phyloP scores from a whole-genome alignment of 2,888 invertebrate species.

The Nipponacmea schrenckii region DNA sequence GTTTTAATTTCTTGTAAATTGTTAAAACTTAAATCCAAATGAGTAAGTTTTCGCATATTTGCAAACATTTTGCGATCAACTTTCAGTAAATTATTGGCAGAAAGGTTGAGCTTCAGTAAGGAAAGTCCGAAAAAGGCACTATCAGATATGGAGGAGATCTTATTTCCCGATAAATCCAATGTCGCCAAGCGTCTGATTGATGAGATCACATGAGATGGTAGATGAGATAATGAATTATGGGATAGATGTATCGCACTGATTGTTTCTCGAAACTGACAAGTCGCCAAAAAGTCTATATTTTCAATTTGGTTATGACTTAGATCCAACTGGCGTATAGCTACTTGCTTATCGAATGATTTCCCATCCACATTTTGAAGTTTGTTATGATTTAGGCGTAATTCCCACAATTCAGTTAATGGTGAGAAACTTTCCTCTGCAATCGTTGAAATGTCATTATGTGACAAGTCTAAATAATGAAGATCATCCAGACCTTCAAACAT shows the following conservation, averaged over 20 bases:
- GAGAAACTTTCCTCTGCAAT: constrained; percentile 17
- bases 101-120: constrained; percentile 38
- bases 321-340: constrained; percentile 29
- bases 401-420: background rate
- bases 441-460: constrained; percentile 31
- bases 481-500: constrained; percentile 37
- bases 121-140: constrained; percentile 41
- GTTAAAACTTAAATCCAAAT: constrained; percentile 44
- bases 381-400: constrained; percentile 9
- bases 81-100: constrained; percentile 40
- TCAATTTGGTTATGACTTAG: constrained; percentile 34
- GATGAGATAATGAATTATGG: constrained; percentile 34
- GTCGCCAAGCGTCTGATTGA: constrained; percentile 34
- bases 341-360: background rate
- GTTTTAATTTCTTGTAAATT: constrained; percentile 35
- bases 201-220: constrained; percentile 41
- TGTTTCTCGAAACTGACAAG: constrained; percentile 28
- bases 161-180: constrained; percentile 43
- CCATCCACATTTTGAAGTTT: background rate
- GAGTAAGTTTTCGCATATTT: constrained; percentile 36
- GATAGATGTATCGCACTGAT: constrained; percentile 34
- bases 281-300: constrained; percentile 26
- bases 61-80: constrained; percentile 40
- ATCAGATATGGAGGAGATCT: constrained; percentile 35
- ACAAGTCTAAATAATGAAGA: constrained; percentile 32